phyloP scores from a whole-genome alignment of 2,113 vertebrate species.

The Trochalopteron elliotii region DNA sequence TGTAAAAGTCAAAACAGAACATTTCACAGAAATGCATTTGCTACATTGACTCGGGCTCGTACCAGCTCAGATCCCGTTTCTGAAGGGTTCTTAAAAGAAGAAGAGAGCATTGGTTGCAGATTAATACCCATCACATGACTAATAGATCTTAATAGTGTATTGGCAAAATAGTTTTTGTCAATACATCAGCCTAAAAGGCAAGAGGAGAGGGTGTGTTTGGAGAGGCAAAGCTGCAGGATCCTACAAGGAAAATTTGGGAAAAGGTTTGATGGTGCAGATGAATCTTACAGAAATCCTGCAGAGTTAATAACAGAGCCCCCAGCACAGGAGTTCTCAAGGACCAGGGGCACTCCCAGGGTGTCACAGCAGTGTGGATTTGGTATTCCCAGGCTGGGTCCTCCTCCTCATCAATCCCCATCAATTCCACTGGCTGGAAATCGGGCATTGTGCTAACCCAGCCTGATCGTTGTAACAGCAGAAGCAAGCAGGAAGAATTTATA shows the following conservation, averaged over 20 bases:
- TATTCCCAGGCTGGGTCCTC: neutral
- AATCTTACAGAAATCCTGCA: neutral
- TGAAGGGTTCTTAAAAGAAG: conserved; percentile 42
- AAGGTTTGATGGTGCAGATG: neutral
- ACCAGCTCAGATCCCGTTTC: conserved; percentile 48
- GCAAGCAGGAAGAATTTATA: neutral
- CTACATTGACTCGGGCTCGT: neutral
- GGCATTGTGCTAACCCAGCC: neutral
- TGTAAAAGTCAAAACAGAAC: conserved; percentile 34
- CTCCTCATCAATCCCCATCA: neutral
- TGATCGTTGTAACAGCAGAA: neutral
- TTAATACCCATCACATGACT: conserved; percentile 3
- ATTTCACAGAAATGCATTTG: conserved; percentile 38
- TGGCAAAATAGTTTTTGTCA: neutral
- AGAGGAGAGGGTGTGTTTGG: neutral
- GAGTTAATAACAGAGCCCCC: neutral
- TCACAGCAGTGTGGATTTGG: neutral
- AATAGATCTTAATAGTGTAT: neutral
- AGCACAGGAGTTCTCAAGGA: neutral
- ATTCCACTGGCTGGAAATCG: neutral
- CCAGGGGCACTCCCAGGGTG: fast-evolving
- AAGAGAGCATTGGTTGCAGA: conserved; percentile 14
- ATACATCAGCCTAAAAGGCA: neutral
- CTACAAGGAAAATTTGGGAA: neutral
- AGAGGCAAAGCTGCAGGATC: neutral